Conservation (phyloP, 2,888 invertebrate species). For the Pammene aurita region DNA sequence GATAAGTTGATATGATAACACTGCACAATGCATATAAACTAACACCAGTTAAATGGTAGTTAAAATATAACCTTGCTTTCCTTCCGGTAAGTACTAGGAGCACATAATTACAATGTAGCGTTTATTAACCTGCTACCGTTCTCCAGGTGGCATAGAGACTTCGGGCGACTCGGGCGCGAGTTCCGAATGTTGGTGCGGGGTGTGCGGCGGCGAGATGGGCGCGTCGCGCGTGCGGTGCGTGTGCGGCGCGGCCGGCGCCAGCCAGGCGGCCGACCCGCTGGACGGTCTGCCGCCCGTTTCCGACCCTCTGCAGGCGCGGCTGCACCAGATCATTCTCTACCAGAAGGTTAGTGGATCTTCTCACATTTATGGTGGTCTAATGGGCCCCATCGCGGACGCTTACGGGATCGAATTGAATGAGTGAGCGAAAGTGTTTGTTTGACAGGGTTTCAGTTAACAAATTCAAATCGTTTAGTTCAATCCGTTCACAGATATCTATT, state of each 20-base stretch:
- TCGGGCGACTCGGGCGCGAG: conserved; percentile 51
- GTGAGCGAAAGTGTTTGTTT: too few species aligned
- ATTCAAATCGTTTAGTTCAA: too few species aligned
- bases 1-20: too few species aligned
- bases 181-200: conserved; percentile 53
- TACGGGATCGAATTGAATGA: too few species aligned
- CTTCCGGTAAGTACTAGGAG: neutral
- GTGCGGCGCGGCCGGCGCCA: conserved; percentile 46
- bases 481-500: too few species aligned
- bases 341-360: conserved; percentile 84
- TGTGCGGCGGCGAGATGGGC: conserved; percentile 47
- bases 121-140: neutral
- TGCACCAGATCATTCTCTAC: conserved; percentile 92
- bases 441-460: too few species aligned
- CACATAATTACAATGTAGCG: neutral
- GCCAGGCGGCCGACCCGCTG: conserved; percentile 80
- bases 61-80: too few species aligned
- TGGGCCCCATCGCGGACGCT: too few species aligned
- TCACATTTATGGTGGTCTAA: neutral
- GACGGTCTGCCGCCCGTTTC: conserved; percentile 89
- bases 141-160: conserved; percentile 58
- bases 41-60: too few species aligned
- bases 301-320: conserved; percentile 89
- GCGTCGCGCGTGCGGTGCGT: conserved; percentile 51
- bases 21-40: too few species aligned